A percentile compares a stretch with the other conserved stretches of the same genome.
Conservation (phyloP, 1,140 invertebrate species). For the Zaprionus lachaisei region DNA sequence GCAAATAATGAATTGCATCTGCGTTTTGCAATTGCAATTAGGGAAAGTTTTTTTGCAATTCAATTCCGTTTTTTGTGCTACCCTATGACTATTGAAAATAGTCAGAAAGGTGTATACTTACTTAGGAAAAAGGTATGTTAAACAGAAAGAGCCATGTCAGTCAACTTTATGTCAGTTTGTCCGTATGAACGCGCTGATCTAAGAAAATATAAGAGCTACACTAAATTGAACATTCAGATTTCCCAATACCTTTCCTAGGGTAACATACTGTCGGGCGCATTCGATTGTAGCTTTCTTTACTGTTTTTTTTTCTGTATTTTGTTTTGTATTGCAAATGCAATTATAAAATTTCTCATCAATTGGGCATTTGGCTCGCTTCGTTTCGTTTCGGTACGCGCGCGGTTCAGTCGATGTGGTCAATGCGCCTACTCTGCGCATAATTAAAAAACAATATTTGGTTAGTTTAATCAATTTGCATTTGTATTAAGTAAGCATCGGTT, state of each 20-base stretch:
- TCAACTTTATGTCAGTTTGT: not conserved
- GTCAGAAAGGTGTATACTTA: not conserved
- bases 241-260: not conserved
- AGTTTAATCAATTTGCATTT: constrained; percentile 81
- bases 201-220: not conserved
- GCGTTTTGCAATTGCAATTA: constrained; percentile 71
- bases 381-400: constrained; percentile 36
- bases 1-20: constrained; percentile 76
- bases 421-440: constrained; percentile 65
- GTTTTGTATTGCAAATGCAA: constrained; percentile 62
- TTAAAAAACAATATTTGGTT: constrained; percentile 83
- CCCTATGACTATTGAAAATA: not conserved
- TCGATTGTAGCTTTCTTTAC: not conserved
- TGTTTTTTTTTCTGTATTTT: constrained; percentile 5
- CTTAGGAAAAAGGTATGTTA: no score
- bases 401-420: constrained; percentile 63
- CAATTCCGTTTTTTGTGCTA: constrained; percentile 11
- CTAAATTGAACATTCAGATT: not conserved
- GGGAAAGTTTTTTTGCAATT: constrained; percentile 28
- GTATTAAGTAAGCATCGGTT: constrained; percentile 38
- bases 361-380: constrained; percentile 58
- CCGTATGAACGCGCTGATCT: not conserved
- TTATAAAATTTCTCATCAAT: constrained; percentile 81
- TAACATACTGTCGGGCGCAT: not conserved
- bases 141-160: no score